Evolutionary conservation across 2,113 vertebrate genomes (phyloP), one percentile per base, ranked within the genome.

Genomic region (Lagenorhynchus albirostris): DNA sequence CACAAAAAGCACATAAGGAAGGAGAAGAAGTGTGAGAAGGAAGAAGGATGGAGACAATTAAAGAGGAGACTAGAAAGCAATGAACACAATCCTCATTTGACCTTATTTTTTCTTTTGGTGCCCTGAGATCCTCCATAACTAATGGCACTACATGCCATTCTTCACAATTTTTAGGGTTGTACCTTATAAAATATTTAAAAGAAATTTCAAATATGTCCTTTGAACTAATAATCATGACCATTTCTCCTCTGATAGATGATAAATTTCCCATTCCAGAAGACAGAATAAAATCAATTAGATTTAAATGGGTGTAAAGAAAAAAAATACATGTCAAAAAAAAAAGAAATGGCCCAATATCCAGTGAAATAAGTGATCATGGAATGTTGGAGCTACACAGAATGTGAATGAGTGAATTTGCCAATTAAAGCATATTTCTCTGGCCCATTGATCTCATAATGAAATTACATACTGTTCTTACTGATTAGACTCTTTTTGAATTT

Each of bases 381-480:
- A 91, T 65, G 18, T 53, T 88, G 63, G 63, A 55, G 31, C 15
- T 83, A 55, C 58, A 38, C 13, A 86, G 80, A 91, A 93, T 83
- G 25, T 3, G 17, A 38, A 47, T 89, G n/a, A 68, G 23, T 79
- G 21, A 86, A 63, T 93, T 86, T 95, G 80, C 29, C 60, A 44
- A 89, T 63, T 73, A 79, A 94, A 89, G 53, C 44, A 62, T 87
- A 53, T 93, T 94, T 93, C 29, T 92, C 84, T 94, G 79, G 53
- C 65, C 25, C 26, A 41, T 82, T 92, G 53, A 25, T 77, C 26
- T 90, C 31, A 90, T 79, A 90, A 90, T 80, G 41, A 96, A 95
- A 71, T 73, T 82, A 60, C 5, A 79, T 70, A 36, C 65, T 85
- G 31, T 92, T 89, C 77, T 76, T 94, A 74, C 60, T 86, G 53